These are phyloP conservation scores for Chymomyza procnemis DNA, from an alignment of 2,888 invertebrate genomes.

Conservation along the genomic window DNA sequence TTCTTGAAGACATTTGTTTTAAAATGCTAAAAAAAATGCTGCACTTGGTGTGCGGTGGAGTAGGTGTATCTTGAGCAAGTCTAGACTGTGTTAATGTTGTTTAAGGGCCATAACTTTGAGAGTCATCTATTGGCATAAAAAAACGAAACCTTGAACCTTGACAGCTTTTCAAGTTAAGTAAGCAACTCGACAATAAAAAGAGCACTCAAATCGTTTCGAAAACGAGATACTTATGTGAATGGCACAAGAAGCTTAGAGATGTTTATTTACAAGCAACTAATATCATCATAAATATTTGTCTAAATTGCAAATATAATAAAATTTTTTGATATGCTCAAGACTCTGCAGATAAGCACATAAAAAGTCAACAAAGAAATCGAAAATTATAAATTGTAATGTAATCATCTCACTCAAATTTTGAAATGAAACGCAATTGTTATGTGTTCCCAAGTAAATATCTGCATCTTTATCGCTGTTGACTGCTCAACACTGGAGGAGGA, in stretches of 20 bases:
- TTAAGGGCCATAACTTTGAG: too few species aligned
- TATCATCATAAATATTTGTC: neutral
- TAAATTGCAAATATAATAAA: neutral
- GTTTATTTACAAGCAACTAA: neutral
- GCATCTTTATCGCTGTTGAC: conserved; percentile 26
- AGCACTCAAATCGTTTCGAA: neutral
- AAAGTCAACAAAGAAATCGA: neutral
- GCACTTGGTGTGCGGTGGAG: too few species aligned
- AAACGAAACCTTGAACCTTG: too few species aligned
- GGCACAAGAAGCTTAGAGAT: too few species aligned
- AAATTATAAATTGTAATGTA: conserved; percentile 2
- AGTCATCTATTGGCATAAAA: too few species aligned
- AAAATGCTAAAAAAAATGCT: too few species aligned
- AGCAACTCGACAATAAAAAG: neutral
- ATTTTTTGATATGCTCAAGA: neutral
- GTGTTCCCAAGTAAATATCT: conserved; percentile 35
- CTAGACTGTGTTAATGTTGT: too few species aligned
- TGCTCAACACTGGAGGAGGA: neutral
- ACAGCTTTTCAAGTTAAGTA: too few species aligned
- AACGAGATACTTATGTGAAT: neutral
- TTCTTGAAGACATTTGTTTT: too few species aligned
- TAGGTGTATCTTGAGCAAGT: too few species aligned
- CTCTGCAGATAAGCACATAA: neutral
- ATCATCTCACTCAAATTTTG: conserved; percentile 21
- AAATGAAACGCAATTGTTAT: conserved; percentile 49